Conservation (phyloP, 2,888 invertebrate genomes). For the Octodonta nipae region DNA sequence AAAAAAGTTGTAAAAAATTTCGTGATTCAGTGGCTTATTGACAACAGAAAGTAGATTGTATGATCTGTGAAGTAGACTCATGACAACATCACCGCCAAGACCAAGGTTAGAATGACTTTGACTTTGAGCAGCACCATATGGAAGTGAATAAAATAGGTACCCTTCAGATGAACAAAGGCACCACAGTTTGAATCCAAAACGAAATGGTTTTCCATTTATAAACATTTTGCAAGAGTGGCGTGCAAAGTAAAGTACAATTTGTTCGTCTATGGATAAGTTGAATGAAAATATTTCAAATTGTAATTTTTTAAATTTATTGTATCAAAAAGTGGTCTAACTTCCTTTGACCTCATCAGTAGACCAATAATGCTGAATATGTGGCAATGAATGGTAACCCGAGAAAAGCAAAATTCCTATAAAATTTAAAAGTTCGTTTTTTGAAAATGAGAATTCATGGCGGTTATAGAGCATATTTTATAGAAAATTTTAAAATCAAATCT, state of each 20-base stretch:
- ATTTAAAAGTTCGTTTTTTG: conserved; percentile 5
- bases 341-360: conserved; percentile 5
- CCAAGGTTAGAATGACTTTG: too few relatives aligned
- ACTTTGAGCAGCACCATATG: conserved; percentile 18
- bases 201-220: conserved; percentile 20
- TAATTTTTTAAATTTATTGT: conserved; percentile 3
- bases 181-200: conserved; percentile 22
- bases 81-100: too few relatives aligned
- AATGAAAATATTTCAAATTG: conserved; percentile 11
- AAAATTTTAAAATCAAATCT: too few relatives aligned
- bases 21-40: conserved; percentile 10
- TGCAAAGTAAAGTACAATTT: conserved; percentile 19
- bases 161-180: conserved; percentile 18
- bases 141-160: conserved; percentile 17
- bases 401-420: too few relatives aligned
- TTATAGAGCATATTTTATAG: conserved; percentile 9
- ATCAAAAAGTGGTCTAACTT: neutral
- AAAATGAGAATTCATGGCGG: conserved; percentile 7
- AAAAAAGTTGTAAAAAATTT: conserved; percentile 18
- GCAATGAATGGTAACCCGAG: too few relatives aligned
- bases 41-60: conserved; percentile 14
- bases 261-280: conserved; percentile 19
- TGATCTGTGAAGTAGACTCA: too few relatives aligned
- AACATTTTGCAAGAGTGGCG: too few relatives aligned
- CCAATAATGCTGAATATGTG: too few relatives aligned